These are phyloP conservation scores for Ligdia adustata DNA, from an alignment of 2,888 invertebrate genomes.

Conservation along the genomic window DNA sequence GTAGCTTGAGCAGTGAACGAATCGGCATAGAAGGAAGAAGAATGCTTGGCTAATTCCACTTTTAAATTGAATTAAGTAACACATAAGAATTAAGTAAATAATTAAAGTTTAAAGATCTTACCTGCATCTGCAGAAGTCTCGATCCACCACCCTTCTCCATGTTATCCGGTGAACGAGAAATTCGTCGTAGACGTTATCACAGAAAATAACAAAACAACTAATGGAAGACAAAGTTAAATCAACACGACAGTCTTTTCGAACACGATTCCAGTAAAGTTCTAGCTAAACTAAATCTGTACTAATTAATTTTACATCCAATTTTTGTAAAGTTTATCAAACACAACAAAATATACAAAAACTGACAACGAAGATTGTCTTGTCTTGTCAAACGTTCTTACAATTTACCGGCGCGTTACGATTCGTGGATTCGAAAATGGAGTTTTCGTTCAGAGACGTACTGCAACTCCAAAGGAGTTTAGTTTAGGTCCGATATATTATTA, in stretches of 20 bases:
- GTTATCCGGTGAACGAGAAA: conserved; percentile 40
- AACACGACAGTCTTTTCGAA: conserved; percentile 22
- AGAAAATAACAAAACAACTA: conserved; percentile 32
- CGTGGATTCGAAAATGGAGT: conserved; percentile 41
- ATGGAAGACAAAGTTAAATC: conserved; percentile 52
- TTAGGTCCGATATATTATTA: no score
- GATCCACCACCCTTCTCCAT: conserved; percentile 76
- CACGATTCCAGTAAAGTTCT: conserved; percentile 19
- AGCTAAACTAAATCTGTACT: conserved; percentile 14
- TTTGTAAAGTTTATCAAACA: conserved; percentile 49
- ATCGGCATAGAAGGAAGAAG: no score
- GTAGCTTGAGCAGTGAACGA: no score
- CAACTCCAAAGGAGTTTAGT: conserved; percentile 15
- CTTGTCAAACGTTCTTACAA: no score
- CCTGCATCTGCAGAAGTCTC: conserved; percentile 77
- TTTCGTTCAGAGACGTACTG: conserved; percentile 31
- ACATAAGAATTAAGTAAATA: no score
- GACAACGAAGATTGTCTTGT: conserved; percentile 56
- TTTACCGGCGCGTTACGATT: conserved; percentile 39
- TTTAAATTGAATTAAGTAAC: no score
- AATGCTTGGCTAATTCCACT: no score
- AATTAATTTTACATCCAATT: conserved; percentile 52
- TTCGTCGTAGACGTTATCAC: no score
- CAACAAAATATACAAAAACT: conserved; percentile 60
- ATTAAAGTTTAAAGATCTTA: conserved; percentile 36